Evolutionary conservation across 30 jellyfish, hydroid and myxozoan genomes (phyloP).

Genomic region (Aurelia sp.): DNA sequence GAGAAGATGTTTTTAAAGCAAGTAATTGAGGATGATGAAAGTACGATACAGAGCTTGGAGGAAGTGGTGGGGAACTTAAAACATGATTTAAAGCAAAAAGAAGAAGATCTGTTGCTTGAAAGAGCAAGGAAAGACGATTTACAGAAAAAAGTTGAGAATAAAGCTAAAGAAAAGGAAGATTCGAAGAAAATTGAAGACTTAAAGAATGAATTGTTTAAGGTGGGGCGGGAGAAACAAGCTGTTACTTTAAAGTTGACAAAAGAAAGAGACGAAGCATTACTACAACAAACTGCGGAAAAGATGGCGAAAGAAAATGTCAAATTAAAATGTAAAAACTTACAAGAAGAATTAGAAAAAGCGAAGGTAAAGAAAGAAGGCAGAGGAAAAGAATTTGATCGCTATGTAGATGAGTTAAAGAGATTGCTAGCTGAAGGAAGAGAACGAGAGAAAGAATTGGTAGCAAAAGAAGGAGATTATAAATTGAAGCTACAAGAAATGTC

Average conservation of each 20-base stretch:
- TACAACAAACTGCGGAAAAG: slow-evolving; percentile 54
- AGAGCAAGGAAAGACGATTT: slow-evolving; percentile 31
- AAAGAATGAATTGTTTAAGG: slow-evolving; percentile 33
- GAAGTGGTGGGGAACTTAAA: neutral
- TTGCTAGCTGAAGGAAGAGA: slow-evolving; percentile 33
- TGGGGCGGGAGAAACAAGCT: slow-evolving; percentile 51
- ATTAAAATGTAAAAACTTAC: slow-evolving; percentile 23
- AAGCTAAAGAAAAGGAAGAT: slow-evolving; percentile 8
- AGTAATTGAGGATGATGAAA: slow-evolving; percentile 20
- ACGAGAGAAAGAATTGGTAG: slow-evolving; percentile 28
- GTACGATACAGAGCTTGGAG: slow-evolving; percentile 22
- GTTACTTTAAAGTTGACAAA: slow-evolving; percentile 18
- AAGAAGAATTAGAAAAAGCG: slow-evolving; percentile 29
- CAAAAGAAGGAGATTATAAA: slow-evolving; percentile 54
- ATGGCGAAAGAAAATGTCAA: slow-evolving; percentile 58
- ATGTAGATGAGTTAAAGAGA: slow-evolving; percentile 38
- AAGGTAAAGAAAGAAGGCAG: slow-evolving; percentile 17
- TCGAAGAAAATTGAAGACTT: slow-evolving; percentile 16
- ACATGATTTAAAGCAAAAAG: slow-evolving; percentile 16
- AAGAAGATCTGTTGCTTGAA: slow-evolving; percentile 33
- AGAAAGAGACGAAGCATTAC: slow-evolving; percentile 47
- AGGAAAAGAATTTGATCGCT: slow-evolving; percentile 21
- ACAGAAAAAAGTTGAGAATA: slow-evolving; percentile 10
- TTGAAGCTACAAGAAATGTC: slow-evolving; percentile 54
- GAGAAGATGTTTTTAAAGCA: slow-evolving; percentile 39